Evolutionary conservation across 2,797 vertebrate species (phyloP).

Genomic region (Euthynnus affinis): DNA sequence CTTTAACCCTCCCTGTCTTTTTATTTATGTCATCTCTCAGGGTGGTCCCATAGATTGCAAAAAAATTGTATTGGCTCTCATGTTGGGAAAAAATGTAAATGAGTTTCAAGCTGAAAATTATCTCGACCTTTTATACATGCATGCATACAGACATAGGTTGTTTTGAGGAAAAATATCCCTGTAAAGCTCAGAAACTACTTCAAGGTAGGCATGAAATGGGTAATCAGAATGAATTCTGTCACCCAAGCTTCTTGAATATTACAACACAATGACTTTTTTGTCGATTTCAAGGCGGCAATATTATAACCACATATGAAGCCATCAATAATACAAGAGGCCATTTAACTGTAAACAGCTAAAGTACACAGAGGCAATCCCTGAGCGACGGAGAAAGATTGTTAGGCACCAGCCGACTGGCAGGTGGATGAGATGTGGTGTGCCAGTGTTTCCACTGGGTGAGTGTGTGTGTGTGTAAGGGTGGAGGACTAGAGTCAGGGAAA

Average conservation of each 20-base stretch:
- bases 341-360: slow-evolving; percentile 85
- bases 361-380: slow-evolving; percentile 81
- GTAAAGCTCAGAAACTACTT: slow-evolving; percentile 40
- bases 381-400: slow-evolving; percentile 69
- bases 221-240: slow-evolving; percentile 64
- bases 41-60: slow-evolving; percentile 62
- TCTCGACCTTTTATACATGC: slow-evolving; percentile 35
- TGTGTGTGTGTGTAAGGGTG: slow-evolving; percentile 45
- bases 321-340: slow-evolving; percentile 87
- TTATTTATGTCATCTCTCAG: slow-evolving; percentile 67
- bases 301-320: slow-evolving; percentile 82
- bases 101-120: slow-evolving; percentile 47
- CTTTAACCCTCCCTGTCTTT: slow-evolving; percentile 73
- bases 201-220: slow-evolving; percentile 47
- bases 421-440: slow-evolving; percentile 75
- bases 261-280: slow-evolving; percentile 74
- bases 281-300: slow-evolving; percentile 74
- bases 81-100: slow-evolving; percentile 36
- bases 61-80: slow-evolving; percentile 22
- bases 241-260: slow-evolving; percentile 63
- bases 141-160: slow-evolving; percentile 37
- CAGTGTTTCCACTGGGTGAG: slow-evolving; percentile 77
- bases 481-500: slow-evolving; percentile 61
- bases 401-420: slow-evolving; percentile 70
- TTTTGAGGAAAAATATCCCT: slow-evolving; percentile 41